Conservation (phyloP, 2,797 vertebrate species). For the Acanthurus leucopareius region DNA sequence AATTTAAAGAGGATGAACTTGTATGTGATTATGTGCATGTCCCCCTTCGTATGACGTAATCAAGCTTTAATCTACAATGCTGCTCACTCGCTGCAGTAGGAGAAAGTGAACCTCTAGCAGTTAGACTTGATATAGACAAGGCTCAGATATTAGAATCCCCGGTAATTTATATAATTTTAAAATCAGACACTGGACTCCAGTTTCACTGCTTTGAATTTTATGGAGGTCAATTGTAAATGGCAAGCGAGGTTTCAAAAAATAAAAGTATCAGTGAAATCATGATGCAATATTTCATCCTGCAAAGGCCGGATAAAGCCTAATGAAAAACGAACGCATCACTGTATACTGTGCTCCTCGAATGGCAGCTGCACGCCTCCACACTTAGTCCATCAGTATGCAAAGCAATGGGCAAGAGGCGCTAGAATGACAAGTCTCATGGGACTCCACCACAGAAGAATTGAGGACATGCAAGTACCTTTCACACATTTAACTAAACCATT, state of each 20-base stretch:
- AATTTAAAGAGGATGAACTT: neutral
- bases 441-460: slow-evolving; percentile 56
- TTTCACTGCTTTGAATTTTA: slow-evolving; percentile 49
- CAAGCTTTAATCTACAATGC: slow-evolving; percentile 39
- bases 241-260: slow-evolving; percentile 59
- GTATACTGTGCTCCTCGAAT: slow-evolving; percentile 41
- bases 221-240: slow-evolving; percentile 63
- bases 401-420: slow-evolving; percentile 58
- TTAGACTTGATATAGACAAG: slow-evolving; percentile 62
- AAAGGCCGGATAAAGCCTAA: slow-evolving; percentile 55
- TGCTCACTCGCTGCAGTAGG: slow-evolving; percentile 18
- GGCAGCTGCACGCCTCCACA: slow-evolving; percentile 66
- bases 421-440: slow-evolving; percentile 67
- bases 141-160: slow-evolving; percentile 48
- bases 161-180: slow-evolving; percentile 58
- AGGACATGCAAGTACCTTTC: slow-evolving; percentile 70
- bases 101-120: slow-evolving; percentile 55
- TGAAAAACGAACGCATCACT: slow-evolving; percentile 57
- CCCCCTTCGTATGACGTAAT: slow-evolving; percentile 20
- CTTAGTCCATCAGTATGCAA: slow-evolving; percentile 76
- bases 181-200: slow-evolving; percentile 46
- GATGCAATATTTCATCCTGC: slow-evolving; percentile 73
- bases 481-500: slow-evolving; percentile 69
- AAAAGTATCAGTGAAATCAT: slow-evolving; percentile 65
- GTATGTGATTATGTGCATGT: slow-evolving; percentile 11